These are phyloP conservation scores for Chelonus insularis DNA, from an alignment of 1,140 invertebrate genomes.

Conservation along the genomic window DNA sequence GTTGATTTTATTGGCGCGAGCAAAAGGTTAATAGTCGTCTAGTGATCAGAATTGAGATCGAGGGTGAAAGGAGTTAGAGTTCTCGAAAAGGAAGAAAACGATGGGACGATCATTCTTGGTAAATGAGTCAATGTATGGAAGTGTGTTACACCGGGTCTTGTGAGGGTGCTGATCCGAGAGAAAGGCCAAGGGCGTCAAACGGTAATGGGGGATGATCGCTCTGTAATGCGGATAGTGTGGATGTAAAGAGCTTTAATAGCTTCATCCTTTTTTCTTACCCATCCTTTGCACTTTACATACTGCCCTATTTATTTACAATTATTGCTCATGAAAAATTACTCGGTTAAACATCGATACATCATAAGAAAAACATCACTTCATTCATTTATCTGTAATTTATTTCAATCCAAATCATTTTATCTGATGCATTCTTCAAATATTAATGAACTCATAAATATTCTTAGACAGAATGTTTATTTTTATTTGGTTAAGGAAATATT, in stretches of 20 bases:
- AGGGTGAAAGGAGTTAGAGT: conserved; percentile 2
- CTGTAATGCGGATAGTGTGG: conserved; percentile 38
- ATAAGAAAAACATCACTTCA: no score
- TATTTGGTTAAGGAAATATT: no score
- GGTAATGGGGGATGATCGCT: conserved; percentile 47
- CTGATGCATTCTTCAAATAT: no score
- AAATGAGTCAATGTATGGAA: neutral
- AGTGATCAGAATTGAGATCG: neutral
- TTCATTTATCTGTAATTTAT: no score
- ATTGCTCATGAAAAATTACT: no score
- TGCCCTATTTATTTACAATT: conserved; percentile 16
- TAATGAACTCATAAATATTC: no score
- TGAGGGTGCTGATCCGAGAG: conserved; percentile 24
- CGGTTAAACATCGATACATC: no score
- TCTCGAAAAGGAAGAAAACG: neutral
- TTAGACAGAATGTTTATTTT: no score
- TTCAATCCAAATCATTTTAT: no score
- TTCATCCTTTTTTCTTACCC: conserved; percentile 7
- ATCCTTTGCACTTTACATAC: neutral
- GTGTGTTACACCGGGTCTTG: conserved; percentile 16
- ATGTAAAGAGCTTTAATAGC: conserved; percentile 34
- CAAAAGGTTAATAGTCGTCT: neutral
- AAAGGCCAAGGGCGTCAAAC: conserved; percentile 26
- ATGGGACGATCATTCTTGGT: neutral
- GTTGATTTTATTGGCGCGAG: neutral